Percentiles rank a stretch among this genome's conserved stretches.
Conservation (phyloP, 2,888 invertebrate species). For the Sesia bembeciformis region DNA sequence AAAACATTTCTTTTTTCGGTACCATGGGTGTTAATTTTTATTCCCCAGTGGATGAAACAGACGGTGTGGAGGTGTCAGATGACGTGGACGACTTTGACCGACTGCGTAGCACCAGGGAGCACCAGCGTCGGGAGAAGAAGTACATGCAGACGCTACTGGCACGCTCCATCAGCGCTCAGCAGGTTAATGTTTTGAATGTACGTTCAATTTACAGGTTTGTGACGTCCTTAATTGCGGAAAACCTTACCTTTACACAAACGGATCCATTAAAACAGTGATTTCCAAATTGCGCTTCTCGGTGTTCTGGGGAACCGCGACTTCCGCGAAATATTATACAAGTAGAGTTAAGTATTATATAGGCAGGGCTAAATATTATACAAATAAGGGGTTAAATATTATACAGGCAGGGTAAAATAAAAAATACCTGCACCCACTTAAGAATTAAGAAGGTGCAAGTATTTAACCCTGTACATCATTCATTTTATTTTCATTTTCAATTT, state of each 20-base stretch:
- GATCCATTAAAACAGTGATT: neutral
- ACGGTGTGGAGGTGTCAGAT: slow-evolving; percentile 25
- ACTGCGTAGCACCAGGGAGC: slow-evolving; percentile 79
- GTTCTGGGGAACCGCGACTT: too few relatives aligned
- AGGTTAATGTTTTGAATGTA: slow-evolving; percentile 25
- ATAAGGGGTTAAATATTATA: too few relatives aligned
- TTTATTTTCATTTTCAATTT: too few relatives aligned
- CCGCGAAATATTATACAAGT: too few relatives aligned
- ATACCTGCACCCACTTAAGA: too few relatives aligned
- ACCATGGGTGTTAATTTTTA: too few relatives aligned
- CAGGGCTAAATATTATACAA: too few relatives aligned
- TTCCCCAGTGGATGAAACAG: slow-evolving; percentile 52
- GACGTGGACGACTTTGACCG: slow-evolving; percentile 80
- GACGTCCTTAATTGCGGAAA: neutral
- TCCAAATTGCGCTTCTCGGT: neutral
- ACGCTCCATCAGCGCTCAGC: slow-evolving; percentile 73
- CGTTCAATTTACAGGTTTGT: neutral
- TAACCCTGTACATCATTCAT: too few relatives aligned
- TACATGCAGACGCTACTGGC: slow-evolving; percentile 76
- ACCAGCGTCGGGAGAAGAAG: slow-evolving; percentile 77
- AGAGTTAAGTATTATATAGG: too few relatives aligned
- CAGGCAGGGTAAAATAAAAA: too few relatives aligned
- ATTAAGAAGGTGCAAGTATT: too few relatives aligned
- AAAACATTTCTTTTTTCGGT: too few relatives aligned
- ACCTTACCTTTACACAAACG: neutral